Conservation (phyloP, 2,797 vertebrate species). For the Oryzias sinensis region DNA sequence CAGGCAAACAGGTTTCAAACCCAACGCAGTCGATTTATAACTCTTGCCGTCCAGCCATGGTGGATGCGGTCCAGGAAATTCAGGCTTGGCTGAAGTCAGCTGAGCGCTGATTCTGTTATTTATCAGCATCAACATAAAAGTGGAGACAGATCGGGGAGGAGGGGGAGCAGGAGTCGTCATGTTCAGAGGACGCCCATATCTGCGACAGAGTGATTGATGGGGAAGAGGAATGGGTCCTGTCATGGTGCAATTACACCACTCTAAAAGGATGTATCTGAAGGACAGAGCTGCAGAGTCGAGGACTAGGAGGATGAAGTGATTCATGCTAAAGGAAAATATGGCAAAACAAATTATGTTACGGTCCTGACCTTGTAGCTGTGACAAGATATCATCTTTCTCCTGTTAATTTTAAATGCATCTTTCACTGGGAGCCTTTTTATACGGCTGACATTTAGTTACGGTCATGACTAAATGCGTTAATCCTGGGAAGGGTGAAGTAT, state of each 20-base stretch:
- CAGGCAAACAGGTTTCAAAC: slow-evolving; percentile 55
- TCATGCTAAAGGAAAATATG: slow-evolving; percentile 35
- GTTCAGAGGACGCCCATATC: slow-evolving; percentile 53
- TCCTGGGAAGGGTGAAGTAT: slow-evolving; percentile 18
- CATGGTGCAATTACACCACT: slow-evolving; percentile 68
- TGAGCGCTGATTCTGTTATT: slow-evolving; percentile 56
- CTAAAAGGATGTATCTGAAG: slow-evolving; percentile 68
- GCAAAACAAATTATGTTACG: slow-evolving; percentile 58
- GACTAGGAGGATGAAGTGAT: slow-evolving; percentile 50
- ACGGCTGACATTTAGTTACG: slow-evolving; percentile 42
- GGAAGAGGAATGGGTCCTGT: slow-evolving; percentile 58
- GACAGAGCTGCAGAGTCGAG: slow-evolving; percentile 46
- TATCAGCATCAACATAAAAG: slow-evolving; percentile 59
- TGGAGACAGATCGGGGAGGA: slow-evolving; percentile 39
- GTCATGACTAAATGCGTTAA: slow-evolving; percentile 17
- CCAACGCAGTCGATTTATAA: slow-evolving; percentile 58
- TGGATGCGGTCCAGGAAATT: slow-evolving; percentile 56
- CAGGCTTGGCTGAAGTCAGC: slow-evolving; percentile 28
- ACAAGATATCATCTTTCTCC: slow-evolving; percentile 49
- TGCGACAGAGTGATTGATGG: slow-evolving; percentile 64
- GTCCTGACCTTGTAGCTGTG: slow-evolving; percentile 62
- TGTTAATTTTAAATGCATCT: slow-evolving; percentile 57
- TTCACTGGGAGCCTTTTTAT: slow-evolving; percentile 20
- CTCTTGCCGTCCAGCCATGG: slow-evolving; percentile 37
- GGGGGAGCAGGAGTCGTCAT: slow-evolving; percentile 29